Evolutionary conservation across 2,888 invertebrate species (phyloP).

Genomic region (Melieria omissa): DNA sequence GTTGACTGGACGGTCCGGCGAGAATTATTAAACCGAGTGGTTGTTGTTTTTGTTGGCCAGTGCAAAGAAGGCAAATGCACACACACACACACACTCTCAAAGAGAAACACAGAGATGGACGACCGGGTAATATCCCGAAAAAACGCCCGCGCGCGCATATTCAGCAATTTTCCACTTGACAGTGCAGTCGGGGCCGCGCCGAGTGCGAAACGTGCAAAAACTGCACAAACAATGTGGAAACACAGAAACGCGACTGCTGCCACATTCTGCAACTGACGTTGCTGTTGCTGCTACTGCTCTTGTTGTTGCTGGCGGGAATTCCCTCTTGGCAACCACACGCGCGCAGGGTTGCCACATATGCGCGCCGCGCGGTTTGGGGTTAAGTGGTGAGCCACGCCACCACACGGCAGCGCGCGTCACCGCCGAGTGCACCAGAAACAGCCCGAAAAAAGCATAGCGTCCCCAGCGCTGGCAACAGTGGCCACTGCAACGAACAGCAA

Average conservation of each 20-base stretch:
- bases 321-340: constrained; percentile 38
- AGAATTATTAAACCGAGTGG: constrained; percentile 38
- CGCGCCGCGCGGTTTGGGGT: constrained; percentile 46
- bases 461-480: constrained; percentile 22
- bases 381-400: constrained; percentile 46
- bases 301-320: constrained; percentile 39
- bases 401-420: constrained; percentile 31
- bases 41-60: constrained; percentile 31
- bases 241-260: constrained; percentile 25
- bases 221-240: constrained; percentile 36
- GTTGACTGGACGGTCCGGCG: constrained; percentile 24
- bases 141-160: constrained; percentile 43
- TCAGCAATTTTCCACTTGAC: constrained; percentile 56
- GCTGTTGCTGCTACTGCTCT: constrained; percentile 16
- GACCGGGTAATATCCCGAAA: constrained; percentile 2
- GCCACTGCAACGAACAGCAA: constrained; percentile 33
- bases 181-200: constrained; percentile 23
- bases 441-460: not conserved
- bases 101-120: constrained; percentile 24
- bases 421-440: constrained; percentile 32
- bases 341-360: not conserved
- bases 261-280: constrained; percentile 14
- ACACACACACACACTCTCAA: constrained; percentile 19
- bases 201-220: constrained; percentile 32
- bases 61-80: not conserved